Conservation (phyloP, 92 coral and sea anemone genomes). For the Heteractis magnifica region DNA sequence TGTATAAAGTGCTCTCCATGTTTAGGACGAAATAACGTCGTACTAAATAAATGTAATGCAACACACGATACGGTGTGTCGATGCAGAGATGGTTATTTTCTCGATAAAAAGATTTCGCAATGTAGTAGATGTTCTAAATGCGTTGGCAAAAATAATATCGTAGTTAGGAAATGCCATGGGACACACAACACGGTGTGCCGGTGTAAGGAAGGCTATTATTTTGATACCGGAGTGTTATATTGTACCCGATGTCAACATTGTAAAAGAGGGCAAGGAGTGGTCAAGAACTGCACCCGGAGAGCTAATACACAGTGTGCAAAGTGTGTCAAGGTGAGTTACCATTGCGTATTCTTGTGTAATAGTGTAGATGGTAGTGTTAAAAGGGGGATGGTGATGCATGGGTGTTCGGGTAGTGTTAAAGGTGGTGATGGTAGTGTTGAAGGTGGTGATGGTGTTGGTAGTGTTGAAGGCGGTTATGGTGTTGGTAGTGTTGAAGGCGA, state of each 20-base stretch:
- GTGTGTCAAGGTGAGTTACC: constrained; percentile 53
- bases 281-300: constrained; percentile 29
- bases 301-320: constrained; percentile 53
- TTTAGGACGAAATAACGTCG: neutral
- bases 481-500: neutral
- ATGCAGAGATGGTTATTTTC: neutral
- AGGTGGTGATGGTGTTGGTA: neutral
- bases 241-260: constrained; percentile 57
- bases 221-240: neutral
- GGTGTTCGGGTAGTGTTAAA: neutral
- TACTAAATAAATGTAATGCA: constrained; percentile 9
- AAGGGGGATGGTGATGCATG: neutral
- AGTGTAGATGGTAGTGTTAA: neutral
- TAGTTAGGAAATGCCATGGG: constrained; percentile 27
- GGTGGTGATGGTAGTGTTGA: neutral
- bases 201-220: constrained; percentile 45
- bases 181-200: constrained; percentile 49
- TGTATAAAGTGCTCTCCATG: constrained; percentile 31
- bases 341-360: neutral
- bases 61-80: constrained; percentile 27
- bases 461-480: neutral
- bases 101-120: neutral
- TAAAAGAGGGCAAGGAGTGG: constrained; percentile 52
- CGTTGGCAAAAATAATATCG: constrained; percentile 16
- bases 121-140: constrained; percentile 46